Conservation (phyloP, 2,797 vertebrate genomes). For the Hemibagrus guttatus region DNA sequence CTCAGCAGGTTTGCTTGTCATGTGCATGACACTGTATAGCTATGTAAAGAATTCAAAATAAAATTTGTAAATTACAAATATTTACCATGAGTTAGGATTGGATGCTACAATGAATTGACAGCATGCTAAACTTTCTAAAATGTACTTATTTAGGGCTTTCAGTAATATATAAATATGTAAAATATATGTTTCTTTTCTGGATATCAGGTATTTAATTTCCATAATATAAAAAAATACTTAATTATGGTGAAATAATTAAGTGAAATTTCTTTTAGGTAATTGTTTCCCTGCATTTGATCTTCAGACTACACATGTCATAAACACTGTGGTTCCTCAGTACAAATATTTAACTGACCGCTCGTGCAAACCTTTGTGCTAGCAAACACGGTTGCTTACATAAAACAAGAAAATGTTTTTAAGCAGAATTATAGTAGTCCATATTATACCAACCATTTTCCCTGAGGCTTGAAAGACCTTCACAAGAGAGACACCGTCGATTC, state of each 20-base stretch:
- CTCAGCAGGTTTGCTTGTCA: not conserved
- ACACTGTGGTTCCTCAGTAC: conserved; percentile 56
- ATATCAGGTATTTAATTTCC: not conserved
- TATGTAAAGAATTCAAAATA: not conserved
- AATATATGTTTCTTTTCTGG: not conserved
- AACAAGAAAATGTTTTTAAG: conserved; percentile 3
- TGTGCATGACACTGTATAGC: not conserved
- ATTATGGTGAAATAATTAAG: not conserved
- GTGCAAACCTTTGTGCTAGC: not conserved
- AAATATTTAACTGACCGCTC: conserved; percentile 43
- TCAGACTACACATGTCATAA: conserved; percentile 51
- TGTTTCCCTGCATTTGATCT: not conserved
- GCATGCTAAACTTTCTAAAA: not conserved
- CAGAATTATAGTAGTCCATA: not conserved
- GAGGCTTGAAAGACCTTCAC: conserved; percentile 93
- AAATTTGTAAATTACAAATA: not conserved
- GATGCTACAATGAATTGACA: not conserved
- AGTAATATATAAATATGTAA: not conserved
- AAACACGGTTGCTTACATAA: not conserved
- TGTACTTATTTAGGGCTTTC: not conserved
- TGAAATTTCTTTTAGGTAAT: not conserved
- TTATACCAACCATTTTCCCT: conserved; percentile 90
- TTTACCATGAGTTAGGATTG: not conserved
- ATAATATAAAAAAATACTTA: not conserved
- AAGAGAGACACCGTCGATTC: conserved; percentile 86